Evolutionary conservation across 1,140 invertebrate genomes (phyloP).

Genomic region (Antheraea pernyi): DNA sequence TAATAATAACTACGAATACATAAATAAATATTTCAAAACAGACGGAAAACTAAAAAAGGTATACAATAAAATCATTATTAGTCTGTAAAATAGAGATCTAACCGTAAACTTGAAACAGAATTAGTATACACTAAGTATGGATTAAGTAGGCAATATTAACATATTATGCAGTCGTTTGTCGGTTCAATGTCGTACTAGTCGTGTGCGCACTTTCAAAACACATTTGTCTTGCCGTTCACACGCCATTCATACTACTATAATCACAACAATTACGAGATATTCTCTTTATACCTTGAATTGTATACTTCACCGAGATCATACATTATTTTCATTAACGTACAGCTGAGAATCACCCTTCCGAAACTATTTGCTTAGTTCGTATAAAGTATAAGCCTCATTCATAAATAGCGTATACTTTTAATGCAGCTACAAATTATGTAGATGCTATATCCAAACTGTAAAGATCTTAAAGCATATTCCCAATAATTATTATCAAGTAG

Average conservation of each 20-base stretch:
- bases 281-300: background rate
- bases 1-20: no score
- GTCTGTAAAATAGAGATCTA: background rate
- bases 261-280: background rate
- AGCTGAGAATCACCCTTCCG: no score
- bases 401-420: no score
- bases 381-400: no score
- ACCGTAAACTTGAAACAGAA: slow-evolving; percentile 20
- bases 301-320: background rate
- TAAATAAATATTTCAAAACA: no score
- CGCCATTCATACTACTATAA: slow-evolving; percentile 7
- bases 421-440: no score
- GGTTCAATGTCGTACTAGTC: slow-evolving; percentile 26
- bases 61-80: background rate
- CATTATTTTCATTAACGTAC: background rate
- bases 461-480: no score
- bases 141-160: slow-evolving; percentile 25
- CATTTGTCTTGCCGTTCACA: slow-evolving; percentile 19
- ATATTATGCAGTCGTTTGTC: slow-evolving; percentile 11
- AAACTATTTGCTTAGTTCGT: no score
- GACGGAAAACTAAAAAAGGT: no score
- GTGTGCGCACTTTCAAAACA: slow-evolving; percentile 22
- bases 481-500: no score
- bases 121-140: slow-evolving; percentile 10
- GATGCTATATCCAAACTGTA: no score